Percentiles rank a stretch among this genome's conserved stretches.
Evolutionary conservation across 2,113 vertebrate genomes (phyloP).

Genomic region (Phasianus colchicus): DNA sequence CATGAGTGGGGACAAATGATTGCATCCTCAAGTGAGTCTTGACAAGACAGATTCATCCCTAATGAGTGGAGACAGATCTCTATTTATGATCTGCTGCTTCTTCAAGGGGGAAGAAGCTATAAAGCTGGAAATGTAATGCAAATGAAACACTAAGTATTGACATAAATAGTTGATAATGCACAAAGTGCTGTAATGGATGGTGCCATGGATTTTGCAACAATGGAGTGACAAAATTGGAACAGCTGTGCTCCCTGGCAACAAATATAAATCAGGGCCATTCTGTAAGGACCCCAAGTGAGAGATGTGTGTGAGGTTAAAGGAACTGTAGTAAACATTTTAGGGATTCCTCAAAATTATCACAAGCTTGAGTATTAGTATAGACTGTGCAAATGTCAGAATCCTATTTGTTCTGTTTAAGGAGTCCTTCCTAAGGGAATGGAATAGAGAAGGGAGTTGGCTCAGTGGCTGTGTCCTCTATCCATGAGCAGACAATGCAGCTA

Average conservation of each 20-base stretch:
- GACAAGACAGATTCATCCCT: conserved; percentile 68
- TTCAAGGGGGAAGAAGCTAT: conserved; percentile 61
- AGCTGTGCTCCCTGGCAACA: conserved; percentile 48
- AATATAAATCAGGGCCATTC: conserved; percentile 22
- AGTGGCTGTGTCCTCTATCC: not conserved
- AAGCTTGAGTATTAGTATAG: not conserved
- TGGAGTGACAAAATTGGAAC: conserved; percentile 31
- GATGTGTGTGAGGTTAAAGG: not conserved
- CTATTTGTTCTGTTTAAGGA: not conserved
- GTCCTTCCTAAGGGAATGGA: not conserved
- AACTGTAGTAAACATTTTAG: not conserved
- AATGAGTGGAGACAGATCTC: conserved; percentile 65
- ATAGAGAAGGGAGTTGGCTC: not conserved
- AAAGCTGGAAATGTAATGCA: conserved; percentile 63
- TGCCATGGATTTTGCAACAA: conserved; percentile 38
- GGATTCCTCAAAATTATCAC: not conserved
- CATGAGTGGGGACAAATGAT: conserved; percentile 69
- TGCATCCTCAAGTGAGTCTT: conserved; percentile 69
- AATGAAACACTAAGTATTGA: conserved; percentile 65
- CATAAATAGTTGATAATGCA: conserved; percentile 72
- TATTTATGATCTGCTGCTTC: conserved; percentile 64
- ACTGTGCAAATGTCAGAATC: not conserved
- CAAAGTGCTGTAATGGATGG: conserved; percentile 55
- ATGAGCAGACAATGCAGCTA: not conserved
- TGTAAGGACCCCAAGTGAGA: conserved; percentile 13